Conservation (phyloP, 2,888 invertebrate species). For the Trachelus stipa region DNA sequence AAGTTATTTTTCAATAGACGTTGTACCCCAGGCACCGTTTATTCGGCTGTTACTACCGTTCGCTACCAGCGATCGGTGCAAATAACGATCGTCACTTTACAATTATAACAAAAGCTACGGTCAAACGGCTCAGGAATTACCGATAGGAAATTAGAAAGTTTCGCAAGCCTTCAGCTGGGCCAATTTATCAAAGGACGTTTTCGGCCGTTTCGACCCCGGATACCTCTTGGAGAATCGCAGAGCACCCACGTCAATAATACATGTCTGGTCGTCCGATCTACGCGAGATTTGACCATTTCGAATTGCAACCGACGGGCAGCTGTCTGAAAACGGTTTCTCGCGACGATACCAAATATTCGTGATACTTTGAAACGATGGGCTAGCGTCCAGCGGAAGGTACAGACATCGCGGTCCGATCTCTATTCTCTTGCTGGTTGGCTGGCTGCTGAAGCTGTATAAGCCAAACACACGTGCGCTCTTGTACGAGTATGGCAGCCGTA, state of each 20-base stretch:
- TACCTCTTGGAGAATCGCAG: neutral
- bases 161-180: neutral
- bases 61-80: no score
- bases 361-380: slow-evolving; percentile 55
- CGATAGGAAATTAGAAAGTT: neutral
- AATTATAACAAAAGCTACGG: neutral
- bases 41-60: neutral
- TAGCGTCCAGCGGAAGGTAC: slow-evolving; percentile 42
- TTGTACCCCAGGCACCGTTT: neutral
- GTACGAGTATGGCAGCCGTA: neutral
- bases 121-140: neutral
- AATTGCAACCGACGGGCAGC: neutral
- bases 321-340: neutral
- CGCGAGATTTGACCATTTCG: neutral
- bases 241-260: neutral
- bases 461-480: neutral
- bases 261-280: neutral
- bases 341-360: slow-evolving; percentile 27
- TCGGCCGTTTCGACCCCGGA: neutral
- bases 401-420: slow-evolving; percentile 41
- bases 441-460: neutral
- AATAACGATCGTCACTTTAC: neutral
- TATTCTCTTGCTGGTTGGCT: slow-evolving; percentile 25
- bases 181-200: neutral
- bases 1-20: neutral